Conservation (phyloP, 2,113 vertebrate genomes). For the Arizona elegans region DNA sequence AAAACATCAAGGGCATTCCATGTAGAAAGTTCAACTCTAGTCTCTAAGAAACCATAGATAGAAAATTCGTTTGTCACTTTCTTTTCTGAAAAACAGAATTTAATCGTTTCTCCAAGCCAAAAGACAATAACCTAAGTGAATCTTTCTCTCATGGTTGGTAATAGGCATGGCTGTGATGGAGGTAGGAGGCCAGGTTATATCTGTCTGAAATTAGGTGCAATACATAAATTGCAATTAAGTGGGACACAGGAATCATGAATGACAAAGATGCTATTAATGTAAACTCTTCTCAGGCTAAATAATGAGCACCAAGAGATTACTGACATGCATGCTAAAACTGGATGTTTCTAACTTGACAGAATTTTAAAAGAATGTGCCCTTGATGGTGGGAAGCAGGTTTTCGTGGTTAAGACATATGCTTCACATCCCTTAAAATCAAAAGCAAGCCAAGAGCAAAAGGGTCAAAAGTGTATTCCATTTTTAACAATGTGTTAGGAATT, state of each 20-base stretch:
- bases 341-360: neutral
- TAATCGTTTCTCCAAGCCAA: accelerated
- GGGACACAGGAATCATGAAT: neutral
- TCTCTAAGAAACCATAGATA: neutral
- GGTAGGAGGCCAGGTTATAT: neutral
- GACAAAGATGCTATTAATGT: neutral
- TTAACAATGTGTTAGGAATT: neutral
- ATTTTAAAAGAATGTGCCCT: neutral
- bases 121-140: neutral
- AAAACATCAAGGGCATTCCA: neutral
- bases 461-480: neutral
- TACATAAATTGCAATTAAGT: neutral
- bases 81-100: neutral
- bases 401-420: neutral
- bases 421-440: neutral
- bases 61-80: neutral
- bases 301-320: neutral
- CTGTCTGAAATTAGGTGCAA: neutral
- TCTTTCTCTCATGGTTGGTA: neutral
- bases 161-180: neutral
- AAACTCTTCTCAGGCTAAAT: neutral
- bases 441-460: neutral
- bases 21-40: accelerated
- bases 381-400: neutral
- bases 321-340: neutral